Percentiles rank a stretch among this genome's conserved stretches.
Evolutionary conservation across 2,888 invertebrate genomes (phyloP).

Genomic region (Archips crataeganus): DNA sequence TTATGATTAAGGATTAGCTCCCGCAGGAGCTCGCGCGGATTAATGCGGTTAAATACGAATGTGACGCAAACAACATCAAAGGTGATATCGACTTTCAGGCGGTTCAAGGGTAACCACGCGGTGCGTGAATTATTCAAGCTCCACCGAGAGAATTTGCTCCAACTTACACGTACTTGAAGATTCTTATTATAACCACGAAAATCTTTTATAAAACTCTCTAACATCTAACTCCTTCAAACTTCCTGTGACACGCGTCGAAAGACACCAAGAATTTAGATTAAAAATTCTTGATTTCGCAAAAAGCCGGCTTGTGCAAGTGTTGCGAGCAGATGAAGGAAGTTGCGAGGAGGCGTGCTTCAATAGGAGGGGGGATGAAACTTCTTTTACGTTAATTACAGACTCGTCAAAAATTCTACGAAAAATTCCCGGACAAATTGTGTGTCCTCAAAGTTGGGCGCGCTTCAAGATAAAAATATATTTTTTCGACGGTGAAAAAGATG

Average conservation of each 20-base stretch:
- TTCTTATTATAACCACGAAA: background rate
- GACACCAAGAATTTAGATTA: conserved; percentile 36
- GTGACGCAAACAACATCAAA: conserved; percentile 8
- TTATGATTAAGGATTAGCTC: conserved; percentile 30
- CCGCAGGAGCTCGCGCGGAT: conserved; percentile 8
- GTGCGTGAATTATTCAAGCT: background rate
- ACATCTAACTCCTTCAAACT: conserved; percentile 5
- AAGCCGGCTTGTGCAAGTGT: conserved; percentile 17
- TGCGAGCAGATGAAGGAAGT: conserved; percentile 25
- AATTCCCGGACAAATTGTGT: conserved; percentile 27
- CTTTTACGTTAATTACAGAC: conserved; percentile 26
- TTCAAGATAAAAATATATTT: background rate
- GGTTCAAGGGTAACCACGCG: conserved; percentile 1
- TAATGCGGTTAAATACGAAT: conserved; percentile 25
- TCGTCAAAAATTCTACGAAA: conserved; percentile 14
- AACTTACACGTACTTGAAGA: background rate
- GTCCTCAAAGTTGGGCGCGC: conserved; percentile 17
- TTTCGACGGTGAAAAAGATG: background rate
- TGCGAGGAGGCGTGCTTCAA: conserved; percentile 7
- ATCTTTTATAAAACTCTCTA: background rate
- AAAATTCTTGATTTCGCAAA: conserved; percentile 19
- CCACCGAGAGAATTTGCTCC: background rate
- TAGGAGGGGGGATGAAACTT: conserved; percentile 8
- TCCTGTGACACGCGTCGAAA: conserved; percentile 12
- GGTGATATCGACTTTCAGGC: conserved; percentile 15